Evolutionary conservation across 1,140 invertebrate genomes (phyloP), one percentile per base, ranked within the genome.

Genomic region (Sinella curviseta): DNA sequence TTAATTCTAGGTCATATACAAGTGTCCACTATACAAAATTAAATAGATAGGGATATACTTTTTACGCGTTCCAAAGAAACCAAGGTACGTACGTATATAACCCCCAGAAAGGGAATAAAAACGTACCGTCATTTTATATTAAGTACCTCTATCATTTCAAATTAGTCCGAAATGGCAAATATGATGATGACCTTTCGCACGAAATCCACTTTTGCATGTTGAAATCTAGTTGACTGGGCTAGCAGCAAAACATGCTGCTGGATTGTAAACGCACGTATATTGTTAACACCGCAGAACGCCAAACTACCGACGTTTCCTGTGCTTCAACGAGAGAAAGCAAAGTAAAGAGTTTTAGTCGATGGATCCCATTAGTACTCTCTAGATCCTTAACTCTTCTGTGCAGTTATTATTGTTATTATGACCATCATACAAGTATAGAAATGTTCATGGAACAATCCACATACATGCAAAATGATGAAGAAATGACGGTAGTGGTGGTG

Each of bases 151-250:
- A 70, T 70, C 65, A 33, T 70, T 30, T 70, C 30, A 33, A 70
- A 70, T 70, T 70, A 70, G 65, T n/a, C 30, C 12, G 55, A 60
- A 60, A 60, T 33, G 31, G 65, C 65, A 70, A 70, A 70, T 70
- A 70, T 70, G 65, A 70, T 70, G 26, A 70, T 70, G 65, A 70
- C 65, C 65, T 70, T 70, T 70, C 24, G 65, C 65, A 70, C 31
- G 31, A 70, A 70, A 70, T 70, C 65, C 24, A 26, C 57, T 65
- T 26, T 65, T 26, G 8, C 26, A 26, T 26, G 26, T 48, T 8
- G 39, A 48, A 8, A 65, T 65, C 26, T 65, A 16, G 57, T 65
- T 16, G 24, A 65, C 39, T n/a, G n/a, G n/a, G n/a, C n/a, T n/a
- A n/a, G n/a, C n/a, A n/a, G n/a, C n/a, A n/a, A n/a, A n/a, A n/a